Base-by-base conservation (phyloP, 2,113 vertebrate genomes). In the Solea solea region DNA sequence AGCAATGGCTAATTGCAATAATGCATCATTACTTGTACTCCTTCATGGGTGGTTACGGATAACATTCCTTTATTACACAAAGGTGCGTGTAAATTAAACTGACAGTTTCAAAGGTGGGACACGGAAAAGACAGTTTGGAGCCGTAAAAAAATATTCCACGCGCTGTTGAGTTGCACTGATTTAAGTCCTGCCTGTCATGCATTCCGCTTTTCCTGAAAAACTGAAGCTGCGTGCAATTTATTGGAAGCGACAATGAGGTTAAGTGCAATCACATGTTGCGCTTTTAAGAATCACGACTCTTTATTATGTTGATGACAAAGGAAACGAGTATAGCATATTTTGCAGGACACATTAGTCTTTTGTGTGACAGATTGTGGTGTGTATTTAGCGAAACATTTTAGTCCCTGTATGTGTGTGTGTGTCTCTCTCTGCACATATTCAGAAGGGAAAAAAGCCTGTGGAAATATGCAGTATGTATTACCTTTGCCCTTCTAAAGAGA, bases 91-190 rank as follows among this genome's bases (percentile, higher is more conserved):
- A 81, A 76, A 74, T 83, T 25, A 72, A 69, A 74, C 3, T 27
- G 55, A 78, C 71, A 44, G 69, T 39, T 64, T 68, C 66, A 76
- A 79, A 68, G 63, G 21, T 42, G 28, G 66, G 52, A 64, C 68
- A 58, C 39, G 63, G 59, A 64, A 50, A 62, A 54, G 56, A 39
- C 25, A 49, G 65, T 76, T 69, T 68, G 60, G 53, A 27, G 53
- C 40, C 57, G 9, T 57, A 3, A 69, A 77, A 3, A 69, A 77
- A 80, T 49, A 72, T 65, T 72, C 68, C 77, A 82, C 25, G n/a
- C 79, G 40, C 74, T 50, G 86, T 72, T 81, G 48, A 69, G 70
- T 80, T 85, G 84, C 72, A 80, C 71, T 68, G 64, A 54, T 76
- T 83, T 70, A 60, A 85, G 62, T 57, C 44, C 16, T 46, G 65